These are phyloP conservation scores for Diacarnus erythraeanus DNA, from an alignment of 37 sponge, comb jelly and placozoan species.

Conservation along the genomic window DNA sequence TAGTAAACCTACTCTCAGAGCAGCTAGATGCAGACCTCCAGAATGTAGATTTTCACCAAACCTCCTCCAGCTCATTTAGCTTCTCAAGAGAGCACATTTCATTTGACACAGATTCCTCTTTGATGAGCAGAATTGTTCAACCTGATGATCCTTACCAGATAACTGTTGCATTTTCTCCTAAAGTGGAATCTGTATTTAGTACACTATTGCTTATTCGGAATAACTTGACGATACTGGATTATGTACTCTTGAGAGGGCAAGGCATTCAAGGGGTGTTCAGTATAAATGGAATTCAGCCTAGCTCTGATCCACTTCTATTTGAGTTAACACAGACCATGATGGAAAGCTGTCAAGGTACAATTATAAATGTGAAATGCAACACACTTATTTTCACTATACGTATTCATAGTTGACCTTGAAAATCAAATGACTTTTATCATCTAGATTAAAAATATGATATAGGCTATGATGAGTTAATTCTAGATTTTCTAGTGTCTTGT, in stretches of 20 bases:
- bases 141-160: slow-evolving; percentile 23
- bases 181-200: neutral
- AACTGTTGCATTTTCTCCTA: slow-evolving; percentile 41
- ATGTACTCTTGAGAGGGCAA: slow-evolving; percentile 61
- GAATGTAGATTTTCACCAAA: slow-evolving; percentile 14
- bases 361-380: too few relatives aligned
- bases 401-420: too few relatives aligned
- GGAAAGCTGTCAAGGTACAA: slow-evolving; percentile 45
- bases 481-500: too few relatives aligned
- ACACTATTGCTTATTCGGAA: slow-evolving; percentile 49
- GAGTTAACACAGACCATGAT: slow-evolving; percentile 36
- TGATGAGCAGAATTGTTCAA: neutral
- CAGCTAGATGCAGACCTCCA: slow-evolving; percentile 3
- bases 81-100: neutral
- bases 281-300: slow-evolving; percentile 44
- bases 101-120: neutral
- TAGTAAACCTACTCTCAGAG: slow-evolving; percentile 21
- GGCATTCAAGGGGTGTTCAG: slow-evolving; percentile 44
- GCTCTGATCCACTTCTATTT: slow-evolving; percentile 42
- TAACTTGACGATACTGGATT: slow-evolving; percentile 79
- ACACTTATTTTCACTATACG: too few relatives aligned
- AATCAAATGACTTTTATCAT: too few relatives aligned
- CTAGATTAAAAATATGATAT: neutral
- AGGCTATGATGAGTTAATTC: too few relatives aligned
- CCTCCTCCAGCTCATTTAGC: neutral